phyloP scores from a whole-genome alignment of 2,888 invertebrate species.

The Ecdyonurus torrentis region DNA sequence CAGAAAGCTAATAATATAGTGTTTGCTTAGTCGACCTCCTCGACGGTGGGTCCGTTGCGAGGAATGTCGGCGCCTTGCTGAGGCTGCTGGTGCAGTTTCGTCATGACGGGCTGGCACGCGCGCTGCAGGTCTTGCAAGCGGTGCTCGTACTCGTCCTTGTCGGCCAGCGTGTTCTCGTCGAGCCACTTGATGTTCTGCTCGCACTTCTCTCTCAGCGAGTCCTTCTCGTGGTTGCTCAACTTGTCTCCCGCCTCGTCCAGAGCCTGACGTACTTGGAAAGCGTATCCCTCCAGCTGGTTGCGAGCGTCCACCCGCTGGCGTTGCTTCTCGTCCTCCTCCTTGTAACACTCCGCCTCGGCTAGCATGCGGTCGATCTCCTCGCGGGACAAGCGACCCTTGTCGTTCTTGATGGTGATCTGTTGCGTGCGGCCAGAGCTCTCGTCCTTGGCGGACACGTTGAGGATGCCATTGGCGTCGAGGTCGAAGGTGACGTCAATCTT shows the following conservation, averaged over 20 bases:
- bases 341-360: slow-evolving; percentile 60
- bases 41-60: slow-evolving; percentile 36
- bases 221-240: slow-evolving; percentile 25
- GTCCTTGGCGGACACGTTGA: slow-evolving; percentile 49
- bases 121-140: slow-evolving; percentile 58
- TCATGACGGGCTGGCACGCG: slow-evolving; percentile 62
- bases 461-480: slow-evolving; percentile 76
- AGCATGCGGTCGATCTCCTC: slow-evolving; percentile 80
- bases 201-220: slow-evolving; percentile 37
- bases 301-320: slow-evolving; percentile 47
- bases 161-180: slow-evolving; percentile 60
- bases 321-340: slow-evolving; percentile 52
- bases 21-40: slow-evolving; percentile 39
- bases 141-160: slow-evolving; percentile 59
- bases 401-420: slow-evolving; percentile 72
- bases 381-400: slow-evolving; percentile 67
- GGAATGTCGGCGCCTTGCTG: slow-evolving; percentile 17
- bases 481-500: slow-evolving; percentile 65
- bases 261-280: slow-evolving; percentile 24
- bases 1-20: too few relatives aligned
- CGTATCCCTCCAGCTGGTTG: slow-evolving; percentile 47
- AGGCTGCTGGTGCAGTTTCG: slow-evolving; percentile 55
- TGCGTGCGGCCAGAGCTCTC: slow-evolving; percentile 62
- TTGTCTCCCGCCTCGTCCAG: slow-evolving; percentile 23
- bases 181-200: slow-evolving; percentile 59